These are phyloP conservation scores for Rafetus swinhoei DNA, from an alignment of 2,113 vertebrate genomes.

Conservation along the genomic window DNA sequence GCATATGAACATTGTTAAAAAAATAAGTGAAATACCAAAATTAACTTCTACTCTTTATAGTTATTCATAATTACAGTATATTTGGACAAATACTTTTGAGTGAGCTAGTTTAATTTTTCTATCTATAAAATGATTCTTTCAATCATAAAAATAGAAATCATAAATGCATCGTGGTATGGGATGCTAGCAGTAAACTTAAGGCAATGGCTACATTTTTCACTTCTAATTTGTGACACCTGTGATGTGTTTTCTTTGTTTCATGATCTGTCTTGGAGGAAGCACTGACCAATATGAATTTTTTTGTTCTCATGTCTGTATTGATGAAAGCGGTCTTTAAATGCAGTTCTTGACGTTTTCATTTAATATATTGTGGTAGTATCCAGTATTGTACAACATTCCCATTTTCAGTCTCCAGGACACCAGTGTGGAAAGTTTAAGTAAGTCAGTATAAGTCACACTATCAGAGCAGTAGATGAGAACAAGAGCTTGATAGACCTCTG, in stretches of 20 bases:
- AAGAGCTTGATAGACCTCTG: not conserved
- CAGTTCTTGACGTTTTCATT: not conserved
- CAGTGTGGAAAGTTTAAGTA: not conserved
- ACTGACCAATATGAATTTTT: conserved; percentile 32
- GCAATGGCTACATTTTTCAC: conserved; percentile 3
- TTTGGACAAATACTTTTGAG: not conserved
- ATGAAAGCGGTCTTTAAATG: conserved; percentile 9
- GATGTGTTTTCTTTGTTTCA: conserved; percentile 8
- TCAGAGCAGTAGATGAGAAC: not conserved
- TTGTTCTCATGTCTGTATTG: not conserved
- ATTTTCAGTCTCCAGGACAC: not conserved
- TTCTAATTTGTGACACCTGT: not conserved
- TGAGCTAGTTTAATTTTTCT: not conserved
- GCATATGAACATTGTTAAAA: not conserved
- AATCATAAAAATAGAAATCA: not conserved
- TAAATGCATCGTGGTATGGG: not conserved
- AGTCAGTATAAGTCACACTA: not conserved
- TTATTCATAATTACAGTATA: not conserved
- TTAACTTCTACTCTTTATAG: not conserved
- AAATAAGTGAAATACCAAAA: conserved; percentile 11
- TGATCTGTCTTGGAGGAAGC: conserved; percentile 12
- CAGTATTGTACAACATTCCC: conserved; percentile 45
- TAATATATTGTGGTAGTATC: not conserved
- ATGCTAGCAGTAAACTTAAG: conserved; percentile 14
- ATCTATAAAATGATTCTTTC: not conserved